These are phyloP conservation scores for Noctuana brunneofusca DNA, from an alignment of 2,888 invertebrate genomes.

Conservation along the genomic window DNA sequence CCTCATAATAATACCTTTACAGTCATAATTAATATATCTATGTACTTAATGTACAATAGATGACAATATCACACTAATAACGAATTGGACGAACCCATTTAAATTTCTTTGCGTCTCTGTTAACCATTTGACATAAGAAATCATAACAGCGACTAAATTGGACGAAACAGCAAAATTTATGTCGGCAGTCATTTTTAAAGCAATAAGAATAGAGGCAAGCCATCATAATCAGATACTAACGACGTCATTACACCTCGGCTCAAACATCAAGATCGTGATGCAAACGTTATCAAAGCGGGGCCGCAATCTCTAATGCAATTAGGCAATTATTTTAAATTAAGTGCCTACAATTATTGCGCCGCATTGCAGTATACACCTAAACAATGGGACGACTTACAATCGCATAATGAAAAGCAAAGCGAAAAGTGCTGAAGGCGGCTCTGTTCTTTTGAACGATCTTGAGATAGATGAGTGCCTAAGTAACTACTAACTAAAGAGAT, in stretches of 20 bases:
- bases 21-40: not conserved
- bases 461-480: not conserved
- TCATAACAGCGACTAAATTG: too few species aligned
- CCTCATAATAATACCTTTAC: not conserved
- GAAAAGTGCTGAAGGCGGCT: slow-evolving; percentile 22
- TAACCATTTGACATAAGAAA: too few species aligned
- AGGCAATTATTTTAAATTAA: slow-evolving; percentile 42
- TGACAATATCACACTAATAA: slow-evolving; percentile 13
- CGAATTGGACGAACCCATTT: too few species aligned
- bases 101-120: too few species aligned
- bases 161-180: slow-evolving; percentile 7
- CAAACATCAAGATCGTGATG: slow-evolving; percentile 35
- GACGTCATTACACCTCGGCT: slow-evolving; percentile 26
- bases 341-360: slow-evolving; percentile 37
- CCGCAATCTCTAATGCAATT: slow-evolving; percentile 40
- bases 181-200: slow-evolving; percentile 13
- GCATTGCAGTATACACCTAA: slow-evolving; percentile 25
- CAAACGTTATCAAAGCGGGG: slow-evolving; percentile 41
- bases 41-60: not conserved
- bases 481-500: not conserved
- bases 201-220: slow-evolving; percentile 23
- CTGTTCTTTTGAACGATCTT: slow-evolving; percentile 25
- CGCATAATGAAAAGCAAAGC: slow-evolving; percentile 26
- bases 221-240: slow-evolving; percentile 31
- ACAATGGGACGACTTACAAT: slow-evolving; percentile 31